phyloP scores from a whole-genome alignment of 2,797 vertebrate genomes.

The Lindbergichthys nudifrons region DNA sequence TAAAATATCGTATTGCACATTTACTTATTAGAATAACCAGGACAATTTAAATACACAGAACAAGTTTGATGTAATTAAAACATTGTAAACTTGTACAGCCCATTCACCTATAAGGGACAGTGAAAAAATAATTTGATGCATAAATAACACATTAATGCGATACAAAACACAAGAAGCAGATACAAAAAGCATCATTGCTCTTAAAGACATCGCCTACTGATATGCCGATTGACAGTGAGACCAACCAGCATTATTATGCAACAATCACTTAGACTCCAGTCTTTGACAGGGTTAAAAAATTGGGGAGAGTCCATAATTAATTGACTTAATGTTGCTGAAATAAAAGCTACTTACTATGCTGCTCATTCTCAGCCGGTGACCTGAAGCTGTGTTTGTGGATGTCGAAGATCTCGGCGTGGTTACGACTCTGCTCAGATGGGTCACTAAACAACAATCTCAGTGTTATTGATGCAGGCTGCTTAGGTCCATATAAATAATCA shows the following conservation, averaged over 20 bases:
- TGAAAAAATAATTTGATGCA: background rate
- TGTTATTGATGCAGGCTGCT: slow-evolving; percentile 37
- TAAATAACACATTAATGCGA: background rate
- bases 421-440: slow-evolving; percentile 31
- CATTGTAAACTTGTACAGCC: background rate
- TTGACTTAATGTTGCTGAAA: slow-evolving; percentile 3
- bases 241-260: background rate
- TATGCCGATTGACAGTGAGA: background rate
- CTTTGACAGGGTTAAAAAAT: slow-evolving; percentile 3
- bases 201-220: background rate
- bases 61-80: background rate
- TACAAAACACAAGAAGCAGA: background rate
- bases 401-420: slow-evolving; percentile 6
- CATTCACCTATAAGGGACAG: background rate
- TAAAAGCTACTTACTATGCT: slow-evolving; percentile 21
- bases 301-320: background rate
- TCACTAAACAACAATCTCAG: slow-evolving; percentile 37
- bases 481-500: slow-evolving; percentile 48
- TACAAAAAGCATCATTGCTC: background rate
- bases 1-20: background rate
- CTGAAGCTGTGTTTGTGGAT: slow-evolving; percentile 27
- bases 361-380: slow-evolving; percentile 24
- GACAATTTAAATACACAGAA: background rate
- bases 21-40: slow-evolving; percentile 2
- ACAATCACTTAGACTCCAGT: too few relatives aligned